Conservation (phyloP, 1,140 invertebrate species). For the Aphaenogaster floridana region DNA sequence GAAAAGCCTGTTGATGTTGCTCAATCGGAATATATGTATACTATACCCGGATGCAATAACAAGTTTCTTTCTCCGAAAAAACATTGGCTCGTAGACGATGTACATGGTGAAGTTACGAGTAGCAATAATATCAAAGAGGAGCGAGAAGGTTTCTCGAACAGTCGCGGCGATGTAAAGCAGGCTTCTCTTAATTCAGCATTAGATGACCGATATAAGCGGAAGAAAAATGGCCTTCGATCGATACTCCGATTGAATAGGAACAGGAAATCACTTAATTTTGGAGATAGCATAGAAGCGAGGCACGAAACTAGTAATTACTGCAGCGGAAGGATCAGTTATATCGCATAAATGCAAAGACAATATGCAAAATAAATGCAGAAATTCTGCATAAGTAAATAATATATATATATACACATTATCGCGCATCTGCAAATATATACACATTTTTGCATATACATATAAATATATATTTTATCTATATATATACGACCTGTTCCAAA, state of each 20-base stretch:
- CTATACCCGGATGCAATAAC: constrained; percentile 84
- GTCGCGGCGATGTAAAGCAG: constrained; percentile 89
- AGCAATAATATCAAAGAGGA: constrained; percentile 86
- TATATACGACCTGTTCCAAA: constrained; percentile 82
- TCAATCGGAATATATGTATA: constrained; percentile 82
- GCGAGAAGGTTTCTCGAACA: constrained; percentile 89
- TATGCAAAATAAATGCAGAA: constrained; percentile 59
- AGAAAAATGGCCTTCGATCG: constrained; percentile 93
- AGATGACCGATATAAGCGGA: constrained; percentile 90
- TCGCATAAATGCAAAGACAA: constrained; percentile 80
- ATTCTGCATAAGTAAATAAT: constrained; percentile 59
- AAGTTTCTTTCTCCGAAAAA: constrained; percentile 87
- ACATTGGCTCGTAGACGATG: constrained; percentile 89
- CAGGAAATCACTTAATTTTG: constrained; percentile 85
- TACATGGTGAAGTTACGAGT: constrained; percentile 85
- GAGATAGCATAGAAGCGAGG: constrained; percentile 83
- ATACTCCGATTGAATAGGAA: constrained; percentile 90
- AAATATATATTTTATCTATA: constrained; percentile 76
- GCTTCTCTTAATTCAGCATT: constrained; percentile 90
- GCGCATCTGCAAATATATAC: constrained; percentile 61
- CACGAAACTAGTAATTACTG: constrained; percentile 86
- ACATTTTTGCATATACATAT: constrained; percentile 66
- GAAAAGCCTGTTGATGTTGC: constrained; percentile 78
- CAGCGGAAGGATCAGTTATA: constrained; percentile 86
- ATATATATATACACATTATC: constrained; percentile 66